These are phyloP conservation scores for Wasmannia auropunctata DNA, from an alignment of 1,140 invertebrate species.

Conservation along the genomic window DNA sequence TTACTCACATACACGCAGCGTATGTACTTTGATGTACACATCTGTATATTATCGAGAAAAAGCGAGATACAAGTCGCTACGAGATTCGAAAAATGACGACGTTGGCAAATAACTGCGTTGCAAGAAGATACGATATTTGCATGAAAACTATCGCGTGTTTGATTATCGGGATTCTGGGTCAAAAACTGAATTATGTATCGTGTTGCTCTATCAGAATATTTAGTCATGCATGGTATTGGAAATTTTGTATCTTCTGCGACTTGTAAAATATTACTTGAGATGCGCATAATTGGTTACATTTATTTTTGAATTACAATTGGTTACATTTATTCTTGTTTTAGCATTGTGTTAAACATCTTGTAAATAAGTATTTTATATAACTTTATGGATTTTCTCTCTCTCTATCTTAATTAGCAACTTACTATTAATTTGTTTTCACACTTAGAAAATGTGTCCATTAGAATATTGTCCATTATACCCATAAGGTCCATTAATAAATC, in stretches of 20 bases:
- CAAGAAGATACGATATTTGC: conserved; percentile 45
- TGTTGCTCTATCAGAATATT: neutral
- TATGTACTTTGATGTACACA: neutral
- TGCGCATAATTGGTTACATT: neutral
- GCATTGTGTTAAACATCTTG: neutral
- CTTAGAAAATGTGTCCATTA: neutral
- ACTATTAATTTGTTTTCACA: too few species aligned
- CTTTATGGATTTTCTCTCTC: neutral
- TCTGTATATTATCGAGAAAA: conserved; percentile 15
- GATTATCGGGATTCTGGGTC: conserved; percentile 69
- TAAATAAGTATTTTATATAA: neutral
- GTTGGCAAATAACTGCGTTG: neutral
- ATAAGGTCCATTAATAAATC: too few species aligned
- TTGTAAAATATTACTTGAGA: conserved; percentile 23
- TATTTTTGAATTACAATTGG: neutral
- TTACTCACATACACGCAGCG: neutral
- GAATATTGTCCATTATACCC: neutral
- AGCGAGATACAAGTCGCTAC: neutral
- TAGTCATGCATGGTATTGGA: conserved; percentile 15
- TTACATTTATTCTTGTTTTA: neutral
- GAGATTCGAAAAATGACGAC: conserved; percentile 58
- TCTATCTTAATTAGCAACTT: neutral
- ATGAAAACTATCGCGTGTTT: conserved; percentile 69
- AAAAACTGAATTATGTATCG: conserved; percentile 69
- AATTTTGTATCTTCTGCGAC: neutral